Evolutionary conservation across 2,888 invertebrate species (phyloP), one percentile per base, ranked within the genome.

Genomic region (Metacarcinus magister): DNA sequence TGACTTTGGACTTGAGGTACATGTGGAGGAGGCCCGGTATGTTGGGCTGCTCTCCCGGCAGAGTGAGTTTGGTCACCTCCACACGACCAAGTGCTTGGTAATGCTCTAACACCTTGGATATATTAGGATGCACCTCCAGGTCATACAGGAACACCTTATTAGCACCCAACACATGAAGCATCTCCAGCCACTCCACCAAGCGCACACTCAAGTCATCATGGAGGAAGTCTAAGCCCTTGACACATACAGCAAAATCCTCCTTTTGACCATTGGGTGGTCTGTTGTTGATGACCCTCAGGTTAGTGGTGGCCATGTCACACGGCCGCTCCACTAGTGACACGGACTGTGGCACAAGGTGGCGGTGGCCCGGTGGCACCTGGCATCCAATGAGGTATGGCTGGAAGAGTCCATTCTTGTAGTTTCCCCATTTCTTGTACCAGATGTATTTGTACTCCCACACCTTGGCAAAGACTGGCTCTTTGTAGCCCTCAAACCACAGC

Each of bases 401-500:
- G 97, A 99, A 99, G 97, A 99, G 98, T 95, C 98, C 98, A 97
- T 99, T 99, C 97, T 99, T 98, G 98, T 99, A 99, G 98, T 99
- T 99, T 96, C 99, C 99, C 99, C 99, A 99, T 97, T 99, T 99
- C 97, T 98, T 98, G 97, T 99, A 99, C 99, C 99, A 99, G 97
- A 99, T 99, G 97, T 99, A 99, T 97, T 99, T 99, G 98, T 99
- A 99, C 97, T 99, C 99, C 97, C 99, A 98, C 39, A 98, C 98
- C 97, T 98, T 98, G 23, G 97, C 97, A 96, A 97, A 98, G 48
- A 98, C 98, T 0, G 99, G 99, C 97, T 98, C 98, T 97, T 98
- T 98, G 97, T 98, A 98, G 67, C 98, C 98, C 97, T 99, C 98
- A 98, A 98, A 99, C 99, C 99, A 99, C 97, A 99, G 98, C 97